Percentiles rank a stretch among this genome's conserved stretches.
phyloP scores from a whole-genome alignment of 2,888 invertebrate genomes.

The Theodoxus fluviatilis region DNA sequence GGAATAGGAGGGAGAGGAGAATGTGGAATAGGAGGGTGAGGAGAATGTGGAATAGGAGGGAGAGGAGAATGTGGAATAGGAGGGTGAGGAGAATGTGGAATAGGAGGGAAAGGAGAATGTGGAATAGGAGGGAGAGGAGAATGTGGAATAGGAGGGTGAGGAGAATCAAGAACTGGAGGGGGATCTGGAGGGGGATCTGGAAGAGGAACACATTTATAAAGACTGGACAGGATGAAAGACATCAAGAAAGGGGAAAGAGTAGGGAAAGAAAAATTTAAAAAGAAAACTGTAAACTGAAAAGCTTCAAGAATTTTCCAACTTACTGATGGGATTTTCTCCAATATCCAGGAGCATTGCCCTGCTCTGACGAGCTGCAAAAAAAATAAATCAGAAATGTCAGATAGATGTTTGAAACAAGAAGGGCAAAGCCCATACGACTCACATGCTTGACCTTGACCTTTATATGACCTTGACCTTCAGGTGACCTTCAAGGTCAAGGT shows the following conservation, averaged over 20 bases:
- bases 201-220: too few species aligned
- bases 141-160: too few species aligned
- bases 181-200: too few species aligned
- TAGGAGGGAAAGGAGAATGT: too few species aligned
- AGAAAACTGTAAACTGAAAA: background rate
- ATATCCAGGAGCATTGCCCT: constrained; percentile 45
- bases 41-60: too few species aligned
- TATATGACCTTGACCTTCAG: too few species aligned
- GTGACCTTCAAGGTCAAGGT: background rate
- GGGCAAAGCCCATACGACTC: background rate
- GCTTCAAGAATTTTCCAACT: constrained; percentile 21
- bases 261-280: background rate
- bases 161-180: too few species aligned
- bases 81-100: too few species aligned
- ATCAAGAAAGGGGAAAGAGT: background rate
- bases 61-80: too few species aligned
- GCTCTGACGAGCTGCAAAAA: constrained; percentile 49
- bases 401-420: background rate
- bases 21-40: too few species aligned
- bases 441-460: background rate
- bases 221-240: background rate
- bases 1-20: too few species aligned
- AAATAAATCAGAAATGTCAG: constrained; percentile 18
- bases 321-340: constrained; percentile 35
- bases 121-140: too few species aligned